Conservation (phyloP, 2,888 invertebrate genomes). For the Hemaris fuciformis region DNA sequence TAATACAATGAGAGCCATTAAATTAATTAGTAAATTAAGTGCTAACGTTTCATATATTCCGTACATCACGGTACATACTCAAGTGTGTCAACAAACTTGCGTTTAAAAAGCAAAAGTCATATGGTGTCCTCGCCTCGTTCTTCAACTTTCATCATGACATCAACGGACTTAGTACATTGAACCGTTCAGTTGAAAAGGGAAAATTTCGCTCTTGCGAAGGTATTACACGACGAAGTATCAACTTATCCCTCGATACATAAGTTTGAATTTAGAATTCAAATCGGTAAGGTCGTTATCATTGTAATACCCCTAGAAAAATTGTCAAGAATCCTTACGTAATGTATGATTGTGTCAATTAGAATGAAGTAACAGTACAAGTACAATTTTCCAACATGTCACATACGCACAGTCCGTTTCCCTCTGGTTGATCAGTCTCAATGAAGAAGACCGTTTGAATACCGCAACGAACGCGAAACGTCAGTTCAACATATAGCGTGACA, state of each 20-base stretch:
- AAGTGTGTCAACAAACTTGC: conserved; percentile 22
- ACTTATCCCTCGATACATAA: neutral
- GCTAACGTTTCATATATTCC: neutral
- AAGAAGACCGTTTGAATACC: conserved; percentile 51
- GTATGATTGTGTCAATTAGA: neutral
- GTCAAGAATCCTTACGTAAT: neutral
- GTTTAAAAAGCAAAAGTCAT: conserved; percentile 34
- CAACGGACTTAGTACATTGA: conserved; percentile 46
- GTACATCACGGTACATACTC: neutral
- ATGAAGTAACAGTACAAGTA: neutral
- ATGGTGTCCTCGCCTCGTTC: conserved; percentile 46
- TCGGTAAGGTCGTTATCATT: neutral
- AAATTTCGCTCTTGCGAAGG: conserved; percentile 43
- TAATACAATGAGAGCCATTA: too few relatives aligned
- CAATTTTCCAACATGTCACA: conserved; percentile 3
- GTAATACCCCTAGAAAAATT: neutral
- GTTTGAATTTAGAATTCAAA: neutral
- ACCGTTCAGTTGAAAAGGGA: conserved; percentile 54
- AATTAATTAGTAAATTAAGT: neutral
- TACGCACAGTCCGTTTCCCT: conserved; percentile 30
- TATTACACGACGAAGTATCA: neutral
- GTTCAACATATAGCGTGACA: conserved; percentile 58
- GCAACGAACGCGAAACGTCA: conserved; percentile 48
- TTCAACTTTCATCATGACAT: conserved; percentile 60
- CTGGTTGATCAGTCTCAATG: conserved; percentile 48